These are phyloP conservation scores for Morpho achilles DNA, from an alignment of 2,888 invertebrate species.

Conservation along the genomic window DNA sequence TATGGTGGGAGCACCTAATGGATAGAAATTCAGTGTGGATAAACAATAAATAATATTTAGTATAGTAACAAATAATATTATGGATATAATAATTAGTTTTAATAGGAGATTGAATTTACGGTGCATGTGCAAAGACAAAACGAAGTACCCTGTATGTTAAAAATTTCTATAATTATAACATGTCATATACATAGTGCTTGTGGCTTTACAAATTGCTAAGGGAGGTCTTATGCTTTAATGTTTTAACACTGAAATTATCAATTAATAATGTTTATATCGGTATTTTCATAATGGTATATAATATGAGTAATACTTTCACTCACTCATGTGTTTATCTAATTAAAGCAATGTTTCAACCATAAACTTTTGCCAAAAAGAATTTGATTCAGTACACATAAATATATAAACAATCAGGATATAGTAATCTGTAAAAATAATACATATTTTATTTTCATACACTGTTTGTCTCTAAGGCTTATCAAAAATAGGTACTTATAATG, in stretches of 20 bases:
- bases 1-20: no score
- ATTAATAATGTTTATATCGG: not conserved
- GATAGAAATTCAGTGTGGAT: not conserved
- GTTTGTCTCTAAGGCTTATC: no score
- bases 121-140: constrained; percentile 25
- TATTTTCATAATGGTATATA: not conserved
- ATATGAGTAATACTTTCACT: not conserved
- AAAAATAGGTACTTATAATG: no score
- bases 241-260: no score
- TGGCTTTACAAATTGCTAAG: constrained; percentile 4
- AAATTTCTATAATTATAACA: constrained; percentile 23
- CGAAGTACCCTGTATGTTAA: constrained; percentile 31
- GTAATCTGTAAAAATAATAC: no score
- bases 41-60: constrained; percentile 19
- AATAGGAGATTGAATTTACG: constrained; percentile 22
- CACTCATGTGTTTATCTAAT: not conserved
- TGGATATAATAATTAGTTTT: constrained; percentile 10
- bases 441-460: no score
- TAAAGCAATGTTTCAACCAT: no score
- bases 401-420: no score
- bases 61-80: constrained; percentile 23
- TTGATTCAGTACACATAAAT: no score
- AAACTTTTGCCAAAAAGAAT: no score
- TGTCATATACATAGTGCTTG: constrained; percentile 19
- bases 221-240: constrained; percentile 12